Percentiles rank a stretch among this genome's conserved stretches.
Conservation (phyloP, 2,797 vertebrate species). For the Lepidocolaptes lacrymiger region DNA sequence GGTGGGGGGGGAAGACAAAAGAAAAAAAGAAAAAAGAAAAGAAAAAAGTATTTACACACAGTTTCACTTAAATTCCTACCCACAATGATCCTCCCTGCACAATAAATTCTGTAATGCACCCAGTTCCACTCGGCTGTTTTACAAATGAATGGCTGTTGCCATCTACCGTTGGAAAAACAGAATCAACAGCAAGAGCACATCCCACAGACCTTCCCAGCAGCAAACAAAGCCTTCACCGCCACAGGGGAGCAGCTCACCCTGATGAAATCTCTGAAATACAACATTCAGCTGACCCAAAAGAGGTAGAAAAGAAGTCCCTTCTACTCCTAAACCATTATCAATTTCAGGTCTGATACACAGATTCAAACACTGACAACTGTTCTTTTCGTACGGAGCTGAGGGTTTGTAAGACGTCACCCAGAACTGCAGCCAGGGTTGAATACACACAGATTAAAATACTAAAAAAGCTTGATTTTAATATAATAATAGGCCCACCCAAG, state of each 20-base stretch:
- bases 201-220: background rate
- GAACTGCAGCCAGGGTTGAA: background rate
- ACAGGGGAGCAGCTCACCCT: background rate
- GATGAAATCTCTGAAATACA: background rate
- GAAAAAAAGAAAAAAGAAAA: background rate
- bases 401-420: background rate
- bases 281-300: background rate
- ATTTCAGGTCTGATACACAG: background rate
- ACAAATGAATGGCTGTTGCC: slow-evolving; percentile 74
- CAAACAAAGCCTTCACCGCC: background rate
- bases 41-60: background rate
- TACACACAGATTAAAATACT: background rate
- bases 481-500: background rate
- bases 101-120: rapidly evolving
- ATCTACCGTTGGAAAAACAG: slow-evolving; percentile 71
- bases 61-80: background rate
- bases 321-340: background rate
- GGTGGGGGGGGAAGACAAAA: too few relatives aligned
- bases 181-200: background rate
- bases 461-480: background rate
- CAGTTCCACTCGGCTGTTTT: background rate
- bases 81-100: background rate
- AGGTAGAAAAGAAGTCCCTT: background rate
- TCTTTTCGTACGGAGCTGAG: rapidly evolving
- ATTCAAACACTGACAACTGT: background rate